Evolutionary conservation across 2,888 invertebrate species (phyloP).

Genomic region (Leptinotarsa peninsularis): DNA sequence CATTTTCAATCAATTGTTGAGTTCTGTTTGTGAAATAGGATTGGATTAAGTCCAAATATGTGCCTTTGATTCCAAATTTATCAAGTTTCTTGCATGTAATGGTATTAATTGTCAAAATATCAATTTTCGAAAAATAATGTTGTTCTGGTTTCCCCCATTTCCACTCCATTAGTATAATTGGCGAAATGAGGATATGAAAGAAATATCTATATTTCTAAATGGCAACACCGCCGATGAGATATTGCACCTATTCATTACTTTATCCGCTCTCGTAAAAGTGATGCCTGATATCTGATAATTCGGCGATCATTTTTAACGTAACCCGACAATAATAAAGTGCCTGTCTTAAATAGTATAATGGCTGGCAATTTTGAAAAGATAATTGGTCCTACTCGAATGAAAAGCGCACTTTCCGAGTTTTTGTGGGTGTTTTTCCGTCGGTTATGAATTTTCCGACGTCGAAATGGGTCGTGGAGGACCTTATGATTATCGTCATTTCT

Average conservation of each 20-base stretch:
- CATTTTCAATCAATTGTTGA: too few species aligned
- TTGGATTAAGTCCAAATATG: too few species aligned
- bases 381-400: constrained; percentile 23
- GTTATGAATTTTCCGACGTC: constrained; percentile 1
- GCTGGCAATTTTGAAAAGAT: constrained; percentile 26
- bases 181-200: too few species aligned
- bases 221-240: constrained; percentile 15
- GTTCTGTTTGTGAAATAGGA: too few species aligned
- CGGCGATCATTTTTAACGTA: constrained; percentile 32
- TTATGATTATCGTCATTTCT: neutral
- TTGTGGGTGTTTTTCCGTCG: constrained; percentile 3
- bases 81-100: too few species aligned
- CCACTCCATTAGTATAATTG: too few species aligned
- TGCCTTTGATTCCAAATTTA: too few species aligned
- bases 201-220: neutral
- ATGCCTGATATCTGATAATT: constrained; percentile 38
- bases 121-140: too few species aligned
- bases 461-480: neutral
- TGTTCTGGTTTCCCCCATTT: too few species aligned
- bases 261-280: constrained; percentile 35
- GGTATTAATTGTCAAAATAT: too few species aligned
- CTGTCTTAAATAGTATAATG: constrained; percentile 28
- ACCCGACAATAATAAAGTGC: constrained; percentile 14
- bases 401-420: constrained; percentile 10
- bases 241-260: constrained; percentile 39